A percentile compares a stretch with the other conserved stretches of the same genome.
Conservation (phyloP, 2,888 invertebrate genomes). For the Chrysina gloriosa region DNA sequence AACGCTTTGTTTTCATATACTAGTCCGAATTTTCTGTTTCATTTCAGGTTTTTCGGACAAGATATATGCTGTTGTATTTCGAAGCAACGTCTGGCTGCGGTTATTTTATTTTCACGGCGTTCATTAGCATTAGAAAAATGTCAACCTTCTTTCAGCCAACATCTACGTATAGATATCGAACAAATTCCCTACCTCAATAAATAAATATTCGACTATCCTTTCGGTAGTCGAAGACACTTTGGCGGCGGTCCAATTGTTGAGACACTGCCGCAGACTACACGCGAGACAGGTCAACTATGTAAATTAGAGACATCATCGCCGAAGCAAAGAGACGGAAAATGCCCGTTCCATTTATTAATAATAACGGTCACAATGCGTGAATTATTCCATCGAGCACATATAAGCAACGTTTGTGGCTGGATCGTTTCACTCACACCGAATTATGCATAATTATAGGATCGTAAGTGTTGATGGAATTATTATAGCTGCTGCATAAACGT, state of each 20-base stretch:
- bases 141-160: conserved; percentile 1
- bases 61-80: conserved; percentile 20
- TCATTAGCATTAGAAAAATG: conserved; percentile 31
- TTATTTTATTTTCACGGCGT: neutral
- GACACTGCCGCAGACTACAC: conserved; percentile 4
- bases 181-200: conserved; percentile 22
- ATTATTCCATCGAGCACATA: neutral
- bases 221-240: conserved; percentile 18
- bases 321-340: conserved; percentile 13
- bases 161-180: neutral
- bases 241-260: conserved; percentile 18
- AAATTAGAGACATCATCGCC: conserved; percentile 34
- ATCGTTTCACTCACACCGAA: conserved; percentile 7
- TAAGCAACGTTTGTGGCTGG: neutral
- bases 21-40: neutral
- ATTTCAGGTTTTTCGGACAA: conserved; percentile 1
- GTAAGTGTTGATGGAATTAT: conserved; percentile 22
- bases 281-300: conserved; percentile 29
- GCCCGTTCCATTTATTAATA: conserved; percentile 30
- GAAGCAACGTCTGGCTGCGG: neutral
- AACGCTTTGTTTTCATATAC: neutral
- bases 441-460: conserved; percentile 14
- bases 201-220: conserved; percentile 30
- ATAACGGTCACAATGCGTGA: conserved; percentile 19
- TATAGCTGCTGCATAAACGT: neutral